Conservation (phyloP, 2,113 vertebrate genomes). For the Miniopterus natalensis region DNA sequence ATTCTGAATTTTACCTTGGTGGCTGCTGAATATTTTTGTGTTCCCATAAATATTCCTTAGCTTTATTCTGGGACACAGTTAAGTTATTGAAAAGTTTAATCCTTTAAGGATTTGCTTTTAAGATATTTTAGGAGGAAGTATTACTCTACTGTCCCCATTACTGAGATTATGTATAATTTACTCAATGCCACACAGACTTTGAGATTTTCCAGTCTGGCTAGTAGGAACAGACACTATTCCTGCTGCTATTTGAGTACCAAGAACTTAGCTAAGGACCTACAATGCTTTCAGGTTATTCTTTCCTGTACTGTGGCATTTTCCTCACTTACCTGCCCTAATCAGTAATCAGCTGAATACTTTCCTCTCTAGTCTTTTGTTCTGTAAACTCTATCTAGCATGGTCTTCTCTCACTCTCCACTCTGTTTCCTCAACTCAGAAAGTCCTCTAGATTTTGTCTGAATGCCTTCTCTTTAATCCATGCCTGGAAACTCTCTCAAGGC, state of each 20-base stretch:
- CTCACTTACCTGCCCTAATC: not conserved
- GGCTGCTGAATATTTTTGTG: not conserved
- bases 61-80: not conserved
- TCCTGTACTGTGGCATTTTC: not conserved
- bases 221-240: not conserved
- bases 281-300: not conserved
- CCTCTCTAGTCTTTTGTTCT: not conserved
- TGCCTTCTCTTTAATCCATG: not conserved
- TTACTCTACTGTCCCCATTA: not conserved
- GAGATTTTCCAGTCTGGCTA: not conserved
- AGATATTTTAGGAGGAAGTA: not conserved
- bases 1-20: slow-evolving; percentile 32
- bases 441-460: not conserved
- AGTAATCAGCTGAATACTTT: not conserved
- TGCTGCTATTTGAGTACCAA: not conserved
- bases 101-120: slow-evolving; percentile 37
- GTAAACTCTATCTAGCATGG: not conserved
- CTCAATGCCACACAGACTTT: not conserved
- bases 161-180: not conserved
- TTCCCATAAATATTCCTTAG: slow-evolving; percentile 16
- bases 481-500: not conserved
- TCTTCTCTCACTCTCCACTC: not conserved
- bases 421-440: not conserved
- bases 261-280: not conserved
- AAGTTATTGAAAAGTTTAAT: not conserved